Evolutionary conservation across 2,797 vertebrate species (phyloP).

Genomic region (Pteropus rufus): DNA sequence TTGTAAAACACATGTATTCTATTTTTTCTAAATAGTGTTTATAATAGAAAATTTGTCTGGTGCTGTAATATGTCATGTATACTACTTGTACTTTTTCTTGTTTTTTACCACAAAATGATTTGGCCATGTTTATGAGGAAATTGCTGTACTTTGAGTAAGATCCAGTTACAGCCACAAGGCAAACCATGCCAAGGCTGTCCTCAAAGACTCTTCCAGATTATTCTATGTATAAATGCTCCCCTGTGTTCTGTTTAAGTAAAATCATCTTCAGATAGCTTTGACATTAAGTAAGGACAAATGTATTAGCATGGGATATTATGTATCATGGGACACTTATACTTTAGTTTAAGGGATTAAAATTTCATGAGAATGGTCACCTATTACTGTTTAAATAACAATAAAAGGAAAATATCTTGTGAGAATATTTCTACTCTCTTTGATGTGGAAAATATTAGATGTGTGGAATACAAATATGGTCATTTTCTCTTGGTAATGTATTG

Average conservation of each 20-base stretch:
- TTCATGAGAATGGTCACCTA: background rate
- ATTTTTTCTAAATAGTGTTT: slow-evolving; percentile 55
- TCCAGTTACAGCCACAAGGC: background rate
- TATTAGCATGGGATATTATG: background rate
- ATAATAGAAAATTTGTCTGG: slow-evolving; percentile 18
- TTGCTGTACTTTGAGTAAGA: background rate
- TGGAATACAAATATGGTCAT: background rate
- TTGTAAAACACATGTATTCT: background rate
- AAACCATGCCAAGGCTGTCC: background rate
- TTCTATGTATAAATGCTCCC: slow-evolving; percentile 42
- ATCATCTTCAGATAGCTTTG: slow-evolving; percentile 21
- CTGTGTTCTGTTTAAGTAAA: slow-evolving; percentile 46
- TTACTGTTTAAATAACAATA: slow-evolving; percentile 18
- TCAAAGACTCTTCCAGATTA: slow-evolving; percentile 36
- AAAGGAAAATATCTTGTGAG: background rate
- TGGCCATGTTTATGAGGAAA: background rate
- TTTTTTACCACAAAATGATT: slow-evolving; percentile 33
- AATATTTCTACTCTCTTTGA: background rate
- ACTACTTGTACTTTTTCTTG: slow-evolving; percentile 19
- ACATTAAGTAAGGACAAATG: background rate
- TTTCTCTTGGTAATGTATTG: slow-evolving; percentile 6
- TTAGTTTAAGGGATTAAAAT: slow-evolving; percentile 35
- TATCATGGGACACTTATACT: background rate
- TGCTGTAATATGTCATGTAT: slow-evolving; percentile 48
- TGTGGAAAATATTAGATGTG: background rate